phyloP scores from a whole-genome alignment of 2,888 invertebrate genomes.

The Caenorhabditis doughertyi region DNA sequence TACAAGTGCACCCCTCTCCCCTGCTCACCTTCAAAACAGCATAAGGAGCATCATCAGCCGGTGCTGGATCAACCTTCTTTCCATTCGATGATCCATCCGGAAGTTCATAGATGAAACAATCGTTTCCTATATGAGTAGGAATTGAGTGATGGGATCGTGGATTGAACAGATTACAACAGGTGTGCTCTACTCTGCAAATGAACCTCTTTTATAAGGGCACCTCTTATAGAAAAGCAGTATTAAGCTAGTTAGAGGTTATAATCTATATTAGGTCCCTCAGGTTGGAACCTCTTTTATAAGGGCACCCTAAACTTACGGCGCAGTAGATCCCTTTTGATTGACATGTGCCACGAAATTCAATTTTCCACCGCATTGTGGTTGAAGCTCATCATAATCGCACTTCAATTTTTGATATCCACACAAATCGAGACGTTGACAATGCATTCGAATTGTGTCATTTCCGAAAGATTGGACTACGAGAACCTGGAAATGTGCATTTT shows the following conservation, averaged over 20 bases:
- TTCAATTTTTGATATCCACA: slow-evolving; percentile 80
- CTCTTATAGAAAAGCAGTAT: too few relatives aligned
- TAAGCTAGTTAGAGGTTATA: too few relatives aligned
- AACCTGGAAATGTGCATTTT: slow-evolving; percentile 64
- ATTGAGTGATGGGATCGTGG: slow-evolving; percentile 71
- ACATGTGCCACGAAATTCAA: slow-evolving; percentile 82
- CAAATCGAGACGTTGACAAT: slow-evolving; percentile 81
- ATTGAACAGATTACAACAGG: slow-evolving; percentile 79
- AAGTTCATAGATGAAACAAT: slow-evolving; percentile 82
- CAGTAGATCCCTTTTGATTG: slow-evolving; percentile 76
- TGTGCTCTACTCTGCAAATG: slow-evolving; percentile 78
- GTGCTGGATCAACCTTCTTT: slow-evolving; percentile 63
- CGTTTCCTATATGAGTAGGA: slow-evolving; percentile 80
- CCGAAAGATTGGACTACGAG: slow-evolving; percentile 82
- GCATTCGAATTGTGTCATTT: slow-evolving; percentile 83
- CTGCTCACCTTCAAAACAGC: slow-evolving; percentile 57
- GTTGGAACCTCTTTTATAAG: not conserved
- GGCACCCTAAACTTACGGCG: slow-evolving; percentile 74
- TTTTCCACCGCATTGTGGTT: slow-evolving; percentile 81
- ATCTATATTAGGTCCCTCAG: too few relatives aligned
- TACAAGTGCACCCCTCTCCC: not conserved
- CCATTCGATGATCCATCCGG: slow-evolving; percentile 76
- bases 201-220: not conserved
- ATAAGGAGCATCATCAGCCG: slow-evolving; percentile 60
- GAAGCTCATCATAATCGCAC: slow-evolving; percentile 80